Conservation (phyloP, 2,113 vertebrate genomes). For the Protobothrops mucrosquamatus region DNA sequence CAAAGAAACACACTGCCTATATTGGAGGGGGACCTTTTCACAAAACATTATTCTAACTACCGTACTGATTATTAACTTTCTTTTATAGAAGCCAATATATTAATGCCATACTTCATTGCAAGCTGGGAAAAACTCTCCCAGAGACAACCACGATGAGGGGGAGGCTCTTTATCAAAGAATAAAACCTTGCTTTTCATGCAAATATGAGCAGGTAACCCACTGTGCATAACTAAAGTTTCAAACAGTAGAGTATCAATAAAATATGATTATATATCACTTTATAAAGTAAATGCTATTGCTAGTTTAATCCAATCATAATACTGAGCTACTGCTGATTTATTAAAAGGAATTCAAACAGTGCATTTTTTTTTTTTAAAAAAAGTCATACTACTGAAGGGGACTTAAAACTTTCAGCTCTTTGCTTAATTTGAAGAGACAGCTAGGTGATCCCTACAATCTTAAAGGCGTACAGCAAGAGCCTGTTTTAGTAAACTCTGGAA, state of each 20-base stretch:
- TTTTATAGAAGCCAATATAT: constrained; percentile 28
- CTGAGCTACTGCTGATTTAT: constrained; percentile 11
- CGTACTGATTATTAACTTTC: neutral
- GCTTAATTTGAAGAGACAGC: constrained; percentile 45
- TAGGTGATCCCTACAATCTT: constrained; percentile 47
- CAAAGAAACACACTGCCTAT: neutral
- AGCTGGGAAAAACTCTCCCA: constrained; percentile 47
- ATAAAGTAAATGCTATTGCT: constrained; percentile 39
- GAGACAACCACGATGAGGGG: constrained; percentile 36
- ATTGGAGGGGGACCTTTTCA: neutral
- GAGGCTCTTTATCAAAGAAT: constrained; percentile 38
- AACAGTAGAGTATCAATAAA: constrained; percentile 43
- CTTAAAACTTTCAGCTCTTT: constrained; percentile 58
- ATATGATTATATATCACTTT: constrained; percentile 50
- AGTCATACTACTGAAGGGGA: constrained; percentile 31
- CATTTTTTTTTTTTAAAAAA: constrained; percentile 6
- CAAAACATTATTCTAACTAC: neutral
- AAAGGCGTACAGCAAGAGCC: constrained; percentile 38
- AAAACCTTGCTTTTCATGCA: constrained; percentile 15
- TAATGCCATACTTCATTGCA: constrained; percentile 40
- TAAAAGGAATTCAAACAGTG: constrained; percentile 18
- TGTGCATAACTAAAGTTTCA: constrained; percentile 58
- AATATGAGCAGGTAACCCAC: constrained; percentile 45
- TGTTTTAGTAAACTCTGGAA: constrained; percentile 24
- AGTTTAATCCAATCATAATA: constrained; percentile 38